Evolutionary conservation across 2,113 vertebrate species (phyloP).

Genomic region (Ochotona curzoniae): DNA sequence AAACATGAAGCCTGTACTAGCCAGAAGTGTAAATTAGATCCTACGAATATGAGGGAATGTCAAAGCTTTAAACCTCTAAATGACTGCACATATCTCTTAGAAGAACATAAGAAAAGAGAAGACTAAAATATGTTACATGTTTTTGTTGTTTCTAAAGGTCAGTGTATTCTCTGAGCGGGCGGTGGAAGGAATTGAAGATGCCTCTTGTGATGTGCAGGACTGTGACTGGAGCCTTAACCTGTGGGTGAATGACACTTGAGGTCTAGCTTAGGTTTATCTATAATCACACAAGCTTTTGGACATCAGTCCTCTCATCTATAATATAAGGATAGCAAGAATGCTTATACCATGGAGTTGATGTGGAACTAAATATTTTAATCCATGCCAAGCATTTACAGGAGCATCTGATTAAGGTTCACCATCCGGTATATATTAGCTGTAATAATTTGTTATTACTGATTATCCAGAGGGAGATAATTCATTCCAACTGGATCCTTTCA

Average conservation of each 20-base stretch:
- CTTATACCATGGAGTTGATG: background rate
- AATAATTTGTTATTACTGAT: background rate
- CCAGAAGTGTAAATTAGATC: background rate
- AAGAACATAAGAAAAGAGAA: background rate
- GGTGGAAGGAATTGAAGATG: background rate
- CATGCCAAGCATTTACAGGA: background rate
- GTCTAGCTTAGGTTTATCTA: background rate
- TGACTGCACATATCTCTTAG: background rate
- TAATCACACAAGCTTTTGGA: background rate
- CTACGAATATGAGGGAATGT: background rate
- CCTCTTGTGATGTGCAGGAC: background rate
- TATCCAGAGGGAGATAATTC: background rate
- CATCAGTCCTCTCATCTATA: background rate
- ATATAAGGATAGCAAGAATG: background rate
- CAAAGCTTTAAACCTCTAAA: background rate
- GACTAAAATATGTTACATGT: background rate
- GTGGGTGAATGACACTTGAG: background rate
- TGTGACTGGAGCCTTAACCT: background rate
- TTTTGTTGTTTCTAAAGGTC: conserved; percentile 27
- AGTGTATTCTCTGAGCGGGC: background rate
- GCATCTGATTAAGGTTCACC: too few relatives aligned
- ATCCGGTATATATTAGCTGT: background rate
- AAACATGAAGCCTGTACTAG: background rate
- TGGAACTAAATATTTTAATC: conserved; percentile 10
- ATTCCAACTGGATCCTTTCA: background rate